Percentiles rank a stretch among this genome's conserved stretches.
Evolutionary conservation across 2,888 invertebrate genomes (phyloP).

Genomic region (Drosophila kanekoi): DNA sequence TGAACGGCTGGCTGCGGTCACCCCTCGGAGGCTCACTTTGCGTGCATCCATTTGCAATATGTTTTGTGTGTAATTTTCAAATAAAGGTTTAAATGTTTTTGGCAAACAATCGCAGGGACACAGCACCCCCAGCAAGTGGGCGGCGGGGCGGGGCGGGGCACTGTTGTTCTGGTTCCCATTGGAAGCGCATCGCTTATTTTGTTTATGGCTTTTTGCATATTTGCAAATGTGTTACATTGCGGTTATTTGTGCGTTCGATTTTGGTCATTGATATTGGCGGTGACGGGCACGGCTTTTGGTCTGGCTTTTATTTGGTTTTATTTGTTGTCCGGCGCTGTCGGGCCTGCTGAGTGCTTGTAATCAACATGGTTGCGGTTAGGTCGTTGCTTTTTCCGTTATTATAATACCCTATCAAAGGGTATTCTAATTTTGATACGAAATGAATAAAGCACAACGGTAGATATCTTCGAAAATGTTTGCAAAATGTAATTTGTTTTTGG

Average conservation of each 20-base stretch:
- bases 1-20: slow-evolving; percentile 37
- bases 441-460: background rate
- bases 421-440: background rate
- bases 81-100: slow-evolving; percentile 79
- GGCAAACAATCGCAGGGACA: slow-evolving; percentile 71
- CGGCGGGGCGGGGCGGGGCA: background rate
- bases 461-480: no score
- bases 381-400: slow-evolving; percentile 70
- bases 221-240: slow-evolving; percentile 77
- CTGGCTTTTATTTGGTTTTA: slow-evolving; percentile 29
- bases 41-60: slow-evolving; percentile 56
- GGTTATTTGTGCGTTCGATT: slow-evolving; percentile 75
- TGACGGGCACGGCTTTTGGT: slow-evolving; percentile 41
- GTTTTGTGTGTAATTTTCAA: slow-evolving; percentile 79
- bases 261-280: slow-evolving; percentile 77
- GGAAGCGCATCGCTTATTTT: slow-evolving; percentile 39
- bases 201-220: slow-evolving; percentile 70
- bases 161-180: slow-evolving; percentile 21
- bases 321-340: slow-evolving; percentile 28
- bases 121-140: background rate
- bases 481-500: no score
- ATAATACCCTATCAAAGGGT: slow-evolving; percentile 31
- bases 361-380: slow-evolving; percentile 73
- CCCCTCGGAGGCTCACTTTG: background rate
- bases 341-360: slow-evolving; percentile 62